Conservation (phyloP, 2,888 invertebrate genomes). For the Harpalus rubripes region DNA sequence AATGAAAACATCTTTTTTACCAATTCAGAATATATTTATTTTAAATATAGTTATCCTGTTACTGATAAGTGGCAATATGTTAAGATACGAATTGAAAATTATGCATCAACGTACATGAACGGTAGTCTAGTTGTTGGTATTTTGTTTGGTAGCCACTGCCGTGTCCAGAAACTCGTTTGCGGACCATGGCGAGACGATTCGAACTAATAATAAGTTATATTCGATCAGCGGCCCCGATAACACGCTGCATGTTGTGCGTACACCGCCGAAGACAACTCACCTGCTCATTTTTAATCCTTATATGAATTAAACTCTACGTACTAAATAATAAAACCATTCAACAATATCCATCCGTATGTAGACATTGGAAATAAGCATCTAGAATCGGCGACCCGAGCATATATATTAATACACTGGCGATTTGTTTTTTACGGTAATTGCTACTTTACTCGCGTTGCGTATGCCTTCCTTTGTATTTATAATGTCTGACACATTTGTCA, state of each 20-base stretch:
- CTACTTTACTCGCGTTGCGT: constrained; percentile 65
- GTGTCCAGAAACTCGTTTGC: constrained; percentile 65
- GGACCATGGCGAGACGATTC: constrained; percentile 67
- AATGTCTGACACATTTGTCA: constrained; percentile 66
- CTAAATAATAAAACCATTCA: not conserved
- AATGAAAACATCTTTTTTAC: not conserved
- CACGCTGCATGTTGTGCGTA: constrained; percentile 60
- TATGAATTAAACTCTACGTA: not conserved
- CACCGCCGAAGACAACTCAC: not conserved
- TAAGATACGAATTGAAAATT: not conserved
- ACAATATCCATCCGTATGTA: not conserved
- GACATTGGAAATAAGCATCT: constrained; percentile 15
- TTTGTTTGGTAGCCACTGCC: constrained; percentile 54
- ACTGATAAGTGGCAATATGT: not conserved
- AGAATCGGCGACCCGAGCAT: not conserved
- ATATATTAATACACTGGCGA: constrained; percentile 54
- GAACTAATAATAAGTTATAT: constrained; percentile 67
- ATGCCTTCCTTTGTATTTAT: constrained; percentile 61
- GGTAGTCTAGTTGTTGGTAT: not conserved
- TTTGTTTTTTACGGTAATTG: constrained; percentile 67
- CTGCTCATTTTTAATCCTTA: not conserved
- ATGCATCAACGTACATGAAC: not conserved
- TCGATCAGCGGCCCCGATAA: constrained; percentile 65
- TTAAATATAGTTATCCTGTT: not conserved
- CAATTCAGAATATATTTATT: not conserved